Conservation (phyloP, 2,113 vertebrate species). For the Datnioides undecimradiatus region DNA sequence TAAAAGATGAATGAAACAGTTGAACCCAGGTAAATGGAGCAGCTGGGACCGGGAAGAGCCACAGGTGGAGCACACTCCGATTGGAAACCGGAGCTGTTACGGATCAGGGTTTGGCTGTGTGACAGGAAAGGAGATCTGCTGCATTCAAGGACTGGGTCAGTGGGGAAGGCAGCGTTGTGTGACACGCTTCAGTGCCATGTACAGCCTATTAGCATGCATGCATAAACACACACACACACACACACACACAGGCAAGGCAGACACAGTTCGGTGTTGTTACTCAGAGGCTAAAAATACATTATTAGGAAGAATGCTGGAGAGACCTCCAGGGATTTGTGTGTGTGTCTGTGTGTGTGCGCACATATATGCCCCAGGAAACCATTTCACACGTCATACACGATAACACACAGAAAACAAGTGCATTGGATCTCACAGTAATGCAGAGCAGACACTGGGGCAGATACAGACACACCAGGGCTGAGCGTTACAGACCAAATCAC, state of each 20-base stretch:
- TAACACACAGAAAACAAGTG: constrained; percentile 9
- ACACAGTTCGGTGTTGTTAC: constrained; percentile 41
- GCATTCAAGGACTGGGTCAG: constrained; percentile 40
- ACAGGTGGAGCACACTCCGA: background rate
- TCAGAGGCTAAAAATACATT: constrained; percentile 70
- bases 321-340: constrained; percentile 41
- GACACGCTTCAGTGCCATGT: constrained; percentile 38
- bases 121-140: constrained; percentile 1
- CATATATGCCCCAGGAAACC: constrained; percentile 13
- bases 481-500: no score
- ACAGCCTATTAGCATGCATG: constrained; percentile 43
- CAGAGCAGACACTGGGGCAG: constrained; percentile 6
- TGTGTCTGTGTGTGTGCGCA: background rate
- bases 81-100: background rate
- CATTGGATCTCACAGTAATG: background rate
- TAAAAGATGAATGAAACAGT: background rate
- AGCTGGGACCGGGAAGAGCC: background rate
- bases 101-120: background rate
- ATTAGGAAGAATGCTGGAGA: constrained; percentile 39
- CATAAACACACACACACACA: constrained; percentile 29
- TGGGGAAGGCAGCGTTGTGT: constrained; percentile 25
- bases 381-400: constrained; percentile 37
- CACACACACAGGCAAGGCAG: constrained; percentile 25
- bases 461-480: no score
- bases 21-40: background rate